Conservation (phyloP, 64 coral and sea anemone genomes). For the Montipora efflorescens region DNA sequence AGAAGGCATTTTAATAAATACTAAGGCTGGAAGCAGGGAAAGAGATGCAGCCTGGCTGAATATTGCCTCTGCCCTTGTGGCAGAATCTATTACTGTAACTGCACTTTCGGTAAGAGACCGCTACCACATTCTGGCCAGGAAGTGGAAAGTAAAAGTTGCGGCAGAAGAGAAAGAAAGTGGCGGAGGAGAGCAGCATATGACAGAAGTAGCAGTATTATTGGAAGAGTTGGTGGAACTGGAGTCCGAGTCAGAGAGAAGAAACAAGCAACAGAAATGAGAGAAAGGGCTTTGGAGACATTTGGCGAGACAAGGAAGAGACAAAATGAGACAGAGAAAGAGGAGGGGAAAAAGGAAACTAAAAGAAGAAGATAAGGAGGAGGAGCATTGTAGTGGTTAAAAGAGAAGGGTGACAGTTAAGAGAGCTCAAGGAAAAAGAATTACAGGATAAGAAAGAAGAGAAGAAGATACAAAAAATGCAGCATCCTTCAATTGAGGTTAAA, state of each 20-base stretch:
- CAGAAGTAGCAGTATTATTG: neutral
- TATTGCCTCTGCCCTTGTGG: slow-evolving; percentile 17
- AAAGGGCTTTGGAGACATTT: slow-evolving; percentile 42
- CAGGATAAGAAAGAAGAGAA: slow-evolving; percentile 27
- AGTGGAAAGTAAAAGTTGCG: slow-evolving; percentile 6
- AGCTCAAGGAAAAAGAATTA: slow-evolving; percentile 9
- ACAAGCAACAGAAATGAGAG: slow-evolving; percentile 33
- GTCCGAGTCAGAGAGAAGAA: neutral
- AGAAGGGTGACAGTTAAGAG: neutral
- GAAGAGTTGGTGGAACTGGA: slow-evolving; percentile 32
- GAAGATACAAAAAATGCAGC: neutral
- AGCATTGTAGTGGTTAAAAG: slow-evolving; percentile 20
- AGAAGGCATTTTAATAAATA: neutral
- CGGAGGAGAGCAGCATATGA: neutral
- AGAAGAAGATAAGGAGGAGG: slow-evolving; percentile 1
- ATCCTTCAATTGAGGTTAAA: neutral
- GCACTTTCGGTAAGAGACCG: neutral
- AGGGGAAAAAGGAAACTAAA: neutral
- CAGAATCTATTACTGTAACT: slow-evolving; percentile 5
- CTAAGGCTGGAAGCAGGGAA: neutral
- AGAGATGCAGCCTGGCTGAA: neutral
- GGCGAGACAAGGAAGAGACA: slow-evolving; percentile 17
- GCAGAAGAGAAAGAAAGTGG: neutral
- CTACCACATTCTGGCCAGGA: neutral
- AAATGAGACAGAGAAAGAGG: neutral